These are phyloP conservation scores for Cardiocondyla obscurior DNA, from an alignment of 1,140 invertebrate species.

Conservation along the genomic window DNA sequence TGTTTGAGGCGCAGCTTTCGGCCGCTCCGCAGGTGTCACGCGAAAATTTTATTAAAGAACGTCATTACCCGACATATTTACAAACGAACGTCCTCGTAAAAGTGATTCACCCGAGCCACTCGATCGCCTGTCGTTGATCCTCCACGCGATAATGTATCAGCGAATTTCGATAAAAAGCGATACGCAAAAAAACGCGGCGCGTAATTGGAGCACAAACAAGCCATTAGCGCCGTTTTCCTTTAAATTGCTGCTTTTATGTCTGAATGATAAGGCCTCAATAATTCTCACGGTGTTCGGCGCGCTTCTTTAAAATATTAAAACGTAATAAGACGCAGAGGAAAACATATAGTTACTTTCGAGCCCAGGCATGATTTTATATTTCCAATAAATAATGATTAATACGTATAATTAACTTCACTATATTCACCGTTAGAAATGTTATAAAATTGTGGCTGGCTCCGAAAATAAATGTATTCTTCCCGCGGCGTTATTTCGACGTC, in stretches of 20 bases:
- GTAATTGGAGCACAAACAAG: not conserved
- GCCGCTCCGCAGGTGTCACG: no score
- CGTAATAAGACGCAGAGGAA: not conserved
- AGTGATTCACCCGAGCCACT: not conserved
- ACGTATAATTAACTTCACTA: no score
- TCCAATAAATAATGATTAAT: no score
- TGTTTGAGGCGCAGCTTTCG: no score
- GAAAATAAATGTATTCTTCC: no score
- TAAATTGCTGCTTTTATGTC: not conserved
- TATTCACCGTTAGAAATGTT: no score
- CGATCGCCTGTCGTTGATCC: not conserved
- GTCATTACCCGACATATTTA: not conserved
- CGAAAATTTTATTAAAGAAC: not conserved
- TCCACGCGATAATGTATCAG: not conserved
- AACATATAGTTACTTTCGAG: no score
- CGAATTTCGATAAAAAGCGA: conserved; percentile 14
- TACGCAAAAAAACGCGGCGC: not conserved
- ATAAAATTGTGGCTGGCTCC: no score
- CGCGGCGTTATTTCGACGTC: not conserved
- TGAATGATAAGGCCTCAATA: not conserved
- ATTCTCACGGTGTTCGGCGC: conserved; percentile 21
- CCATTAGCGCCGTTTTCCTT: conserved; percentile 8
- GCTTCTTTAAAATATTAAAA: not conserved
- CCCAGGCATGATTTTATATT: no score
- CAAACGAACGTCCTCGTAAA: not conserved